These are phyloP conservation scores for Elmis aenea DNA, from an alignment of 2,888 invertebrate species.

Conservation along the genomic window DNA sequence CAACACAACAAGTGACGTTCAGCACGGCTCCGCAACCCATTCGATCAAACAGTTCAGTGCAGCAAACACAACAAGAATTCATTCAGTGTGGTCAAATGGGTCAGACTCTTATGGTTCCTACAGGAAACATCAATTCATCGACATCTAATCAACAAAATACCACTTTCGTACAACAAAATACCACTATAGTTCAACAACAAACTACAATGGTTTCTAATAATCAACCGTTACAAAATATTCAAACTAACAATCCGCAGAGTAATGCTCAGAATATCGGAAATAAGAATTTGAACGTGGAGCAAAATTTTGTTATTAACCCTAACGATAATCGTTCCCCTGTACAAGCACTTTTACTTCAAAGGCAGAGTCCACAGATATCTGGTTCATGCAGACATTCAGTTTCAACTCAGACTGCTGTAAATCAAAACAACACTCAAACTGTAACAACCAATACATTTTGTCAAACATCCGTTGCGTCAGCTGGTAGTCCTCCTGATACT, in stretches of 20 bases:
- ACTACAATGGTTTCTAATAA: constrained; percentile 72
- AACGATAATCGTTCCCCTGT: constrained; percentile 40
- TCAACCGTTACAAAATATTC: constrained; percentile 50
- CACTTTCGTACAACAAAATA: constrained; percentile 79
- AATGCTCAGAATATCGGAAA: constrained; percentile 34
- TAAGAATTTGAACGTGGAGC: constrained; percentile 55
- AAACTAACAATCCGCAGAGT: constrained; percentile 39
- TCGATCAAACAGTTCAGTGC: constrained; percentile 41
- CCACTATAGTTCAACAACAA: constrained; percentile 78
- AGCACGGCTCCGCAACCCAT: constrained; percentile 53
- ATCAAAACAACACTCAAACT: constrained; percentile 45
- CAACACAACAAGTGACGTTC: constrained; percentile 62
- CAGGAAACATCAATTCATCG: constrained; percentile 53
- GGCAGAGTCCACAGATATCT: constrained; percentile 32
- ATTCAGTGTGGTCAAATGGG: constrained; percentile 67
- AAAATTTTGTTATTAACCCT: constrained; percentile 51
- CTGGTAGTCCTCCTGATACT: constrained; percentile 74
- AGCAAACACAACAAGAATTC: constrained; percentile 61
- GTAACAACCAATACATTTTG: constrained; percentile 46
- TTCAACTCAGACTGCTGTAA: constrained; percentile 68
- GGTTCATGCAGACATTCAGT: constrained; percentile 58
- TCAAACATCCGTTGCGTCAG: constrained; percentile 43
- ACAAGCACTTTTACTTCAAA: constrained; percentile 37
- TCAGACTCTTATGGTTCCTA: constrained; percentile 67
- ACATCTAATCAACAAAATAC: constrained; percentile 57